Evolutionary conservation across 2,888 invertebrate species (phyloP), one percentile per base, ranked within the genome.

Genomic region (Athalia circularis): DNA sequence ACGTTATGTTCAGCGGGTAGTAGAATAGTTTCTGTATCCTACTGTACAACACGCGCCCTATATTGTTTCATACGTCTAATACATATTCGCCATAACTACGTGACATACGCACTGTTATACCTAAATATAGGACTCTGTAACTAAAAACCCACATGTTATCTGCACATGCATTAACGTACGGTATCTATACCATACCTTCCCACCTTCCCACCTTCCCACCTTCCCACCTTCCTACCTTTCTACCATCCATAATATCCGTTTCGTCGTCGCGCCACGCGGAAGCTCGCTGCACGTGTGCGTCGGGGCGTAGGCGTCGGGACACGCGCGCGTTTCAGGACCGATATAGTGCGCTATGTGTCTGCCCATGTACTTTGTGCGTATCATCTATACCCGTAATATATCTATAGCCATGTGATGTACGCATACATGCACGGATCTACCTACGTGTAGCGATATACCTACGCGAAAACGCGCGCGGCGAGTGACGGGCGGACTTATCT

Each of bases 271-370:
- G 43, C 15, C 68, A 68, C 54, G 54, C 72, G 59, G 59, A 72
- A 72, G 72, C 57, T 57, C 13, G 9, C 2, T 43, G 57, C 72
- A 59, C 72, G 59, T 72, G 72, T 59, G 72, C 72, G 72, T 29
- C 29, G 59, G 43, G 11, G 72, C 72, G 72, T 72, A 59, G 72
- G 72, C 57, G 72, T 6, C 54, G 54, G 54, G 52, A n/a, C 59
- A n/a, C 72, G 72, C 72, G 72, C 72, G 72, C 59, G 72, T 72
- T 68, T 54, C 54, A 54, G 29, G 68, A 68, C 68, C 68, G 68
- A 68, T 68, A 68, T 68, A 68, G 68, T 52, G 52, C 29, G 52
- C 43, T 9, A 43, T 68, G 29, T 68, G 47, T 52, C 29, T 54
- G 15, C 43, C 9, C 7, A 65, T 45, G 7, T 68, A 5, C 15